Evolutionary conservation across 2,113 vertebrate species (phyloP).

Genomic region (Tinamus guttatus): DNA sequence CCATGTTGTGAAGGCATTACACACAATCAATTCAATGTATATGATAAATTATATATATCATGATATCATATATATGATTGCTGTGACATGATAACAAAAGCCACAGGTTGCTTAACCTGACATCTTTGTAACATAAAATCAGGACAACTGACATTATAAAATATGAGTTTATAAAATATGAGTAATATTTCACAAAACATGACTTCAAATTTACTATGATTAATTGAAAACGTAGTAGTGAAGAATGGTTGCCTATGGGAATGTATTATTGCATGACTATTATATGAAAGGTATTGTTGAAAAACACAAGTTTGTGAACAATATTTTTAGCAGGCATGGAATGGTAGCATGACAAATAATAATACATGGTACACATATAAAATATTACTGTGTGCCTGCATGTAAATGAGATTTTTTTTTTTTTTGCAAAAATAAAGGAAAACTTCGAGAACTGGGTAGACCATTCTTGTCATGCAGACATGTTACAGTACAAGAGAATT

Average conservation of each 20-base stretch:
- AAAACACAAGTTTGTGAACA: neutral
- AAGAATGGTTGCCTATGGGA: neutral
- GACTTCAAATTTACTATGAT: neutral
- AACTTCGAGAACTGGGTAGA: neutral
- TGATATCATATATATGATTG: too few relatives aligned
- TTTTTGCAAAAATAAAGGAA: neutral
- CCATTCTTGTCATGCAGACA: neutral
- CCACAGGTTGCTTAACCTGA: neutral
- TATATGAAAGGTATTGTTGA: neutral
- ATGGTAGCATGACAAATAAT: neutral
- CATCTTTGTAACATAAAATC: neutral
- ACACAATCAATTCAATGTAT: neutral
- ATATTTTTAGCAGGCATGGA: neutral
- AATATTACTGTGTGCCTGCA: neutral
- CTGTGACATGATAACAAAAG: neutral
- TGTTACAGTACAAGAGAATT: neutral
- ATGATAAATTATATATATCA: too few relatives aligned
- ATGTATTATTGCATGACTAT: neutral
- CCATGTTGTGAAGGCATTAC: neutral
- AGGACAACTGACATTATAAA: neutral
- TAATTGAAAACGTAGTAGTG: neutral
- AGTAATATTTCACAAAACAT: neutral
- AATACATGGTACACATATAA: neutral
- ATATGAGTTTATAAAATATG: too few relatives aligned
- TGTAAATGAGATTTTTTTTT: neutral